Base-by-base conservation (phyloP, 2,888 invertebrate genomes). In the Brachycybe producta region DNA sequence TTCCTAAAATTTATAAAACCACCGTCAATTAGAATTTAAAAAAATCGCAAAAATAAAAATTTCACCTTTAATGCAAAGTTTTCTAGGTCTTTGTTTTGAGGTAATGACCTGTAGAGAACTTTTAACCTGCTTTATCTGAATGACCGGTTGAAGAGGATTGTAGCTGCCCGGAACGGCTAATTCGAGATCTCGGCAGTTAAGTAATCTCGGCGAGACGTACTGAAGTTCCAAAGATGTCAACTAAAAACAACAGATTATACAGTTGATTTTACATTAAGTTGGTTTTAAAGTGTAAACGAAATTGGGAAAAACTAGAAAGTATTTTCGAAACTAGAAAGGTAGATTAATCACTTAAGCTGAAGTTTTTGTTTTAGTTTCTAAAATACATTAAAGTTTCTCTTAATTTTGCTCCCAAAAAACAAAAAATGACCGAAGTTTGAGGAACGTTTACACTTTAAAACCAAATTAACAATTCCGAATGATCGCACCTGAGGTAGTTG, bases 151-250 rank as follows among this genome's bases (percentile, higher is more conserved):
- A 46, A 86, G 85, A 0, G 98, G 97, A 62, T 84, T 84, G 65
- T 99, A 99, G 28, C 92, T 92, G 30, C 98, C 98, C 0, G 98
- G 98, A 13, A 99, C 95, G 0, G 95, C 94, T 40, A 99, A 72
- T 68, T 98, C 90, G 58, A 98, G 72, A 69, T 97, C 90, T 55
- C 86, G 78, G 67, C 92, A 92, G 54, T 78, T 75, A 51, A 91
- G 73, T 58, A 97, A 71, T 58, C 69, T 67, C 4, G 75, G 75
- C 52, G 92, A 91, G 7, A 98, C 95, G 67, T 95, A 95, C 64
- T 95, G 92, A 60, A 92, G 71, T 68, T 91, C 91, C 38, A 92
- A 71, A 2, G 85, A 85, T 4, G 90, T 90, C 35, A 91, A 70
- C 65, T 87, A 86, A 23, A 19, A 32, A 38, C 11, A 34, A 27